Base-by-base conservation (phyloP, 2,797 vertebrate genomes). In the Labeo calbasu region DNA sequence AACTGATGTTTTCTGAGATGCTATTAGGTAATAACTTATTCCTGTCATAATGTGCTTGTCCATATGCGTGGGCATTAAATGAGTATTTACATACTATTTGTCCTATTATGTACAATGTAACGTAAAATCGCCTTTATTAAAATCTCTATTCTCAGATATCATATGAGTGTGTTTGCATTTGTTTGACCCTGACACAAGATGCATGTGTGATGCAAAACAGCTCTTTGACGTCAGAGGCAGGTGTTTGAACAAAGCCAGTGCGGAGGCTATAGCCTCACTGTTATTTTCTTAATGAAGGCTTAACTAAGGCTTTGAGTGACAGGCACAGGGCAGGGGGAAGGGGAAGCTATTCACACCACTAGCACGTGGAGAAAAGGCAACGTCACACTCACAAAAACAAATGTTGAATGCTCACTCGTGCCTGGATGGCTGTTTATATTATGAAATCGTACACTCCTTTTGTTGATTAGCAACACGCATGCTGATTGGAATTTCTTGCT, bases 211-310 rank as follows among this genome's bases (percentile, higher is more conserved):
- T 79, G 69, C 69, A 55, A 75, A 85, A n/a, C 15, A 32, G 61
- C 79, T 53, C 6, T 76, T 76, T 83, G 83, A 87, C 86, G 76
- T 87, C 86, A 87, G 80, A 85, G 59, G 83, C 86, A 87, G 84
- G 84, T 87, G 86, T 61, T 73, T 75, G 51, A 83, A 87, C 84
- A 83, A 87, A 85, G 81, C 48, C 19, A 68, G 50, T 40, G 76
- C 15, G 43, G 50, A 68, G 68, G 75, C 76, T 66, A 53, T 15
- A 78, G 70, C 69, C 76, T 75, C 65, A 46, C 81, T 81, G 82
- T 84, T 86, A 82, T 85, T 84, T 86, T 46, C 65, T 76, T 81
- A 83, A 83, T 83, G 81, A 83, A 83, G 69, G 81, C 70, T 83
- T 86, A 77, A 84, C 81, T 71, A 23, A 73, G 59, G 77, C 57